Base-by-base conservation (phyloP, 2,113 vertebrate species). In the Trogon melanurus region DNA sequence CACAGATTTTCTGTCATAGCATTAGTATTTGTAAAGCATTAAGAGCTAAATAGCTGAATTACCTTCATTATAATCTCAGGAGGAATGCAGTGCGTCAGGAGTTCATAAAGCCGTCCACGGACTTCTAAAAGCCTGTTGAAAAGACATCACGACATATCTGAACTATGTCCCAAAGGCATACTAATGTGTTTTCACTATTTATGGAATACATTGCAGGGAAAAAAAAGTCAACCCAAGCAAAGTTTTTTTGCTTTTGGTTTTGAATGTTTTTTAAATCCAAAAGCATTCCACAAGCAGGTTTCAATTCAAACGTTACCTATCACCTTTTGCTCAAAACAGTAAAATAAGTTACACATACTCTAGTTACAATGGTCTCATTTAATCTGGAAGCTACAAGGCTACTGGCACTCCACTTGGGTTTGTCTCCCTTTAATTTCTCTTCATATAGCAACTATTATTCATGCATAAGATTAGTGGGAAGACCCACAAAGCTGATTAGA, bases 31-130 rank as follows among this genome's bases (percentile, higher is more conserved):
- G 1, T n/a, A 67, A 54, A 4, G 70, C 6, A n/a, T 45, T 19
- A 92, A 36, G 32, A 91, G 13, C 29, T 61, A 41, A 56, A 47
- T 6, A 88, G 51, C 7, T 48, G 27, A 51, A 48, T 95, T 98
- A 99, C 99, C 99, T 99, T 99, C 98, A 99, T 99, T 95, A 99
- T 99, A 75, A 99, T 97, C 45, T 99, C 99, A 83, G 99, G 98
- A 87, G 99, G 99, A 97, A 99, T 99, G 96, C 99, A 99, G 93
- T 99, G 99, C 71, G 99, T 99, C 87, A 99, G 96, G 73, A 99
- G 99, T 64, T 99, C 99, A 87, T 99, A 99, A 54, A 99, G 98
- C 30, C 99, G 96, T 57, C 98, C 98, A 85, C 99, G 98, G 53
- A 99, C 98, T 96, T 99, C 99, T 94, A 99, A 94, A 93, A 99